phyloP scores from a whole-genome alignment of 2,113 vertebrate species.

The Zosterops borbonicus region DNA sequence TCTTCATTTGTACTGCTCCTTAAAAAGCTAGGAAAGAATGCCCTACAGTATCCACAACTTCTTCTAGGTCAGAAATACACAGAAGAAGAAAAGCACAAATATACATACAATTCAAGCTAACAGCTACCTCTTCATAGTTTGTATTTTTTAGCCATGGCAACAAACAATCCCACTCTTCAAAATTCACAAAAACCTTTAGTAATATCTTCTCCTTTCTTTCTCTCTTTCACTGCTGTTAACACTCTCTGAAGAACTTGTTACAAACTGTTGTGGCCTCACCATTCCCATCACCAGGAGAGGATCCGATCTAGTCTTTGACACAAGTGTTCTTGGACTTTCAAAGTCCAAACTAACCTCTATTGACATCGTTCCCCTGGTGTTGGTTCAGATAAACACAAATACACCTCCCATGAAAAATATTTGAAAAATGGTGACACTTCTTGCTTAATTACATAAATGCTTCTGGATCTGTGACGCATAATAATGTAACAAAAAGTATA shows the following conservation, averaged over 20 bases:
- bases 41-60: neutral
- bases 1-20: neutral
- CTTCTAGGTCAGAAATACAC: neutral
- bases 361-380: neutral
- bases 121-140: neutral
- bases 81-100: neutral
- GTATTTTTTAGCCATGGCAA: neutral
- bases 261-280: neutral
- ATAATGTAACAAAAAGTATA: neutral
- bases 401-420: neutral
- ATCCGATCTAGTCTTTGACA: neutral
- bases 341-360: neutral
- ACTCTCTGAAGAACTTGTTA: neutral
- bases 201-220: neutral
- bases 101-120: neutral
- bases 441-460: neutral
- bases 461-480: neutral
- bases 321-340: neutral
- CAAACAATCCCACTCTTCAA: neutral
- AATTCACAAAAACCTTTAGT: neutral
- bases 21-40: neutral
- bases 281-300: neutral
- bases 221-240: neutral
- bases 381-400: neutral
- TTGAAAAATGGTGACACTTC: fast-evolving